Conservation (phyloP, 2,888 invertebrate species). For the Metacarcinus magister region DNA sequence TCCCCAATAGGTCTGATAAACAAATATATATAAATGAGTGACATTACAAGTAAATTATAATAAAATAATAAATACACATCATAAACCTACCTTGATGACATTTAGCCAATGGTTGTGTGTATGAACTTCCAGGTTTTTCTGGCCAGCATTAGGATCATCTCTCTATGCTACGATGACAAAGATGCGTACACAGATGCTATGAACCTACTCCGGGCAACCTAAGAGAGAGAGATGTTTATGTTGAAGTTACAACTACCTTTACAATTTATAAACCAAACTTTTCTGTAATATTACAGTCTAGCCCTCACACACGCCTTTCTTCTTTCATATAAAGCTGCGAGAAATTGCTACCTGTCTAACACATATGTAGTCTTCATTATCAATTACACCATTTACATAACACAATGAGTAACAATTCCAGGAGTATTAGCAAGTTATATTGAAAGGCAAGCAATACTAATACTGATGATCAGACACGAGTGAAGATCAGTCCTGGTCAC, state of each 20-base stretch:
- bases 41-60: too few relatives aligned
- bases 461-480: too few relatives aligned
- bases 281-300: too few relatives aligned
- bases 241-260: neutral
- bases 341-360: neutral
- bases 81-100: conserved; percentile 78
- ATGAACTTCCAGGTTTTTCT: conserved; percentile 83
- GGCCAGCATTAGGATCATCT: conserved; percentile 91
- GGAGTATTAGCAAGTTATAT: too few relatives aligned
- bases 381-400: too few relatives aligned
- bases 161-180: conserved; percentile 98
- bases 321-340: neutral
- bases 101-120: conserved; percentile 77
- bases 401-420: too few relatives aligned
- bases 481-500: too few relatives aligned
- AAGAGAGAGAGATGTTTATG: neutral
- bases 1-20: too few relatives aligned
- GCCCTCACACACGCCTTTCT: neutral
- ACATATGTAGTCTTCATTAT: neutral
- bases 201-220: conserved; percentile 94
- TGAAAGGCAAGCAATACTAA: too few relatives aligned
- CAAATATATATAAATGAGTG: too few relatives aligned
- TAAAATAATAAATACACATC: neutral
- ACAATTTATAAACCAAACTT: too few relatives aligned
- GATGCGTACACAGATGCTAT: conserved; percentile 96